Evolutionary conservation across 2,113 vertebrate genomes (phyloP), one percentile per base, ranked within the genome.

Genomic region (Sorex araneus): DNA sequence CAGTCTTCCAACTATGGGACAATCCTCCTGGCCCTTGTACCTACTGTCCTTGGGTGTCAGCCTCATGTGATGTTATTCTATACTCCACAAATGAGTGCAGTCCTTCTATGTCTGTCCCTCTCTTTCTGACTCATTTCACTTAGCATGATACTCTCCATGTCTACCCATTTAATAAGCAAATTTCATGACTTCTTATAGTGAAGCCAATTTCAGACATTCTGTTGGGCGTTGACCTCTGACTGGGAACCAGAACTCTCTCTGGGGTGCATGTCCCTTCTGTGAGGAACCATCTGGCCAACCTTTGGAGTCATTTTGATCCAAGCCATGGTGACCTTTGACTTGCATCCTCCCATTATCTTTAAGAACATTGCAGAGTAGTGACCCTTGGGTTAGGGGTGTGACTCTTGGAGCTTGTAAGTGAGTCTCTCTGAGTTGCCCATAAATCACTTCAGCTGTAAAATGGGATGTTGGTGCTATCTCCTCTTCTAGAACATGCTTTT

Each of bases 151-250:
- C n/a, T n/a, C n/a, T n/a, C n/a, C n/a, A n/a, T n/a, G n/a, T n/a
- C n/a, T n/a, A n/a, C n/a, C n/a, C n/a, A n/a, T n/a, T n/a, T n/a
- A n/a, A n/a, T n/a, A n/a, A n/a, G n/a, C n/a, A n/a, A n/a, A n/a
- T n/a, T n/a, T n/a, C n/a, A n/a, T n/a, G n/a, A n/a, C n/a, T n/a
- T 74, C 34, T 32, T 60, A 66, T 4, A 36, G 0, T 23, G 78
- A 32, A 34, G 47, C 23, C 67, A 70, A 50, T 83, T 83, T 83
- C 78, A 93, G 87, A 6, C 11, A 40, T 9, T 78, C 60, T 87
- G 11, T 11, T 63, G 77, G 77, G 57, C 32, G 40, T 6, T 10
- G 34, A 83, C 18, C 19, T 74, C 71, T 90, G 11, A 87, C 64
- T 69, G 78, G 45, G 43, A 34, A 45, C 36, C 88, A 91, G 57